phyloP scores from a whole-genome alignment of 2,797 vertebrate genomes.

The Lepilemur septentrionalis region DNA sequence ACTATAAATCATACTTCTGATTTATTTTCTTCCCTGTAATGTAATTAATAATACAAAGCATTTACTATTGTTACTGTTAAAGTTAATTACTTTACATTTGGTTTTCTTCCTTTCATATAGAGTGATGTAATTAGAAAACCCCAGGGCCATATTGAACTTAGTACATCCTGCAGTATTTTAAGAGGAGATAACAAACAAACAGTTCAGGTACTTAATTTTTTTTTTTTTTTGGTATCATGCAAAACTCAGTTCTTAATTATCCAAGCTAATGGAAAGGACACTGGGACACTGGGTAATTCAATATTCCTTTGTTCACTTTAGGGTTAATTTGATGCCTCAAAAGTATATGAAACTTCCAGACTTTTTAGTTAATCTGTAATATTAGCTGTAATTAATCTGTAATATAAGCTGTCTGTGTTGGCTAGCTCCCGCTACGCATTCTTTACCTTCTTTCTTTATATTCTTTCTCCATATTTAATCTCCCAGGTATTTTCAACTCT shows the following conservation, averaged over 20 bases:
- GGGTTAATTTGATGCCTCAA: not conserved
- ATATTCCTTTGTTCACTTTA: not conserved
- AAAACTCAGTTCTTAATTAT: not conserved
- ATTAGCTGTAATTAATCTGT: not conserved
- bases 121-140: conserved; percentile 97
- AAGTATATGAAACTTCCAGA: not conserved
- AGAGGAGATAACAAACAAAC: conserved; percentile 96
- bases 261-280: not conserved
- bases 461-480: not conserved
- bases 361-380: not conserved
- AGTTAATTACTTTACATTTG: not conserved
- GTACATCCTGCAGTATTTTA: conserved; percentile 91
- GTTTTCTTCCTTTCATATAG: conserved; percentile 82
- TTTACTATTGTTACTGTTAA: not conserved
- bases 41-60: not conserved
- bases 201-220: conserved; percentile 91
- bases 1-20: not conserved
- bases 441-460: not conserved
- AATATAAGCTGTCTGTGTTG: not conserved
- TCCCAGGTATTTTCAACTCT: not conserved
- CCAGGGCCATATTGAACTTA: conserved; percentile 97
- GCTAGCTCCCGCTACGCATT: not conserved
- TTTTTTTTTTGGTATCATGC: not conserved
- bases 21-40: conserved; percentile 9
- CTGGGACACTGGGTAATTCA: not conserved